Percentiles rank a stretch among this genome's conserved stretches.
Evolutionary conservation across 2,797 vertebrate species (phyloP).

Genomic region (Myoxocephalus aenaeus): DNA sequence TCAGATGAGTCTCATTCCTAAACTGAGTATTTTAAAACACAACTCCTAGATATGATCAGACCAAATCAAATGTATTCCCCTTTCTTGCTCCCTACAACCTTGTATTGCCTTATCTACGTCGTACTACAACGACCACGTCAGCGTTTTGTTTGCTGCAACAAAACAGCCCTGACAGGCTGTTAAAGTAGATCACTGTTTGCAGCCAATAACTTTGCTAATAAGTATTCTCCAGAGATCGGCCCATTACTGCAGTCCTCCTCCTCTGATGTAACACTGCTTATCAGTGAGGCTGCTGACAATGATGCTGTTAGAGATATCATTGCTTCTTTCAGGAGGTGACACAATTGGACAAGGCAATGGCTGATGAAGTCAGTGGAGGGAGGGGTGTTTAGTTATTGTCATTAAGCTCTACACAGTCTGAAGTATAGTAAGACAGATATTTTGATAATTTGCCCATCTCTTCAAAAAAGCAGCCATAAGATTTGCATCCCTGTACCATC

Average conservation of each 20-base stretch:
- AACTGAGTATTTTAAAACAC: constrained; percentile 54
- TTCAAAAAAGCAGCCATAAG: constrained; percentile 38
- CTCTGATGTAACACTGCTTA: constrained; percentile 69
- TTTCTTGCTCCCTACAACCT: constrained; percentile 45
- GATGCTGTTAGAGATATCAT: constrained; percentile 59
- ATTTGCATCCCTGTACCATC: constrained; percentile 40
- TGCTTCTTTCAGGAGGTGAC: constrained; percentile 56
- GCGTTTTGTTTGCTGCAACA: constrained; percentile 41
- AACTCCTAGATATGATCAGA: constrained; percentile 41
- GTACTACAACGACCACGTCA: constrained; percentile 41
- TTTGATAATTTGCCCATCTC: constrained; percentile 40
- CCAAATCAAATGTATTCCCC: constrained; percentile 18
- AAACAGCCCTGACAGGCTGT: constrained; percentile 63
- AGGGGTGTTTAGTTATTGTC: constrained; percentile 33
- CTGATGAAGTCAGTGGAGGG: constrained; percentile 46
- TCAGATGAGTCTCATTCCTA: constrained; percentile 34
- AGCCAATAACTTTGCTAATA: constrained; percentile 74
- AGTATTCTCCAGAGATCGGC: constrained; percentile 70
- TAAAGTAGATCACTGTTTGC: constrained; percentile 70
- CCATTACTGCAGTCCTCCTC: constrained; percentile 65
- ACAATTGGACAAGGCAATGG: constrained; percentile 50
- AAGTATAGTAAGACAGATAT: constrained; percentile 26
- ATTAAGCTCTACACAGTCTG: constrained; percentile 31
- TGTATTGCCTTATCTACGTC: constrained; percentile 37
- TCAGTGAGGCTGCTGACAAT: constrained; percentile 69